phyloP scores from a whole-genome alignment of 2,113 vertebrate species.

The human region DNA sequence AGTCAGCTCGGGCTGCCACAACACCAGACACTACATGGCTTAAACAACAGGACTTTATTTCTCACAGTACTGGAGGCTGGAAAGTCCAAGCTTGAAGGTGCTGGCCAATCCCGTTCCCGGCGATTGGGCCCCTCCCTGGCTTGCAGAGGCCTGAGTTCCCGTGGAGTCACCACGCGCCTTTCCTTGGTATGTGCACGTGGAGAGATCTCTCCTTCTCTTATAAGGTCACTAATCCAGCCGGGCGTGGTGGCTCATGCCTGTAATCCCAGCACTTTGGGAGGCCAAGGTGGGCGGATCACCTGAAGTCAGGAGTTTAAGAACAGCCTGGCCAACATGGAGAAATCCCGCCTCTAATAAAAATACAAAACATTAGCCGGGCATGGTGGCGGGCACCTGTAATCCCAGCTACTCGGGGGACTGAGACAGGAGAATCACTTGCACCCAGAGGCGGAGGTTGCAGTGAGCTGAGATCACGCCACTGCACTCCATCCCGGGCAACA shows the following conservation, averaged over 20 bases:
- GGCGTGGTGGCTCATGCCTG: no score
- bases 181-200: not conserved
- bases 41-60: not conserved
- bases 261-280: no score
- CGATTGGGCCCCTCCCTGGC: not conserved
- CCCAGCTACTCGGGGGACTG: not conserved
- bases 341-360: not conserved
- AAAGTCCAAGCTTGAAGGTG: not conserved
- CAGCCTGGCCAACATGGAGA: not conserved
- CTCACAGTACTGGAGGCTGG: not conserved
- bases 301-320: no score
- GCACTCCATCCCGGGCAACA: no score
- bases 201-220: not conserved
- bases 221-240: not conserved
- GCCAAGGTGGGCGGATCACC: not conserved
- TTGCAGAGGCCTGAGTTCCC: not conserved
- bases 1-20: not conserved
- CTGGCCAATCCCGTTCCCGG: not conserved
- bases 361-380: not conserved
- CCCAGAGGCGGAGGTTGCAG: no score
- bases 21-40: not conserved
- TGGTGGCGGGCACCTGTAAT: not conserved
- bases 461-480: no score
- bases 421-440: no score
- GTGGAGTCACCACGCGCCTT: not conserved